Evolutionary conservation across 2,888 invertebrate species (phyloP).

Genomic region (Aleiodes alternator): DNA sequence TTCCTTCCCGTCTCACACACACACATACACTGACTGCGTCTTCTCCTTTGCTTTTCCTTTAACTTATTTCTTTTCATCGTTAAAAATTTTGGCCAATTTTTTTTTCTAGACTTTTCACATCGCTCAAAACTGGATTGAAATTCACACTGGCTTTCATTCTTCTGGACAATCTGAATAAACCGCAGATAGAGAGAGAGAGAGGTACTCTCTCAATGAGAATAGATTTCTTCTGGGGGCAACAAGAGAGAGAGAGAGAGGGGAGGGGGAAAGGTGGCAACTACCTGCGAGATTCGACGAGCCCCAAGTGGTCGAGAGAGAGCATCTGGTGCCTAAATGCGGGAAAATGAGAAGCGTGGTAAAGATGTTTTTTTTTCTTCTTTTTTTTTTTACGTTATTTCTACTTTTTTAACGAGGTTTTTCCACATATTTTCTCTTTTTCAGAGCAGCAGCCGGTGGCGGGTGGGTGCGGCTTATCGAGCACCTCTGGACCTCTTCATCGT

Average conservation of each 20-base stretch:
- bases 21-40: conserved; percentile 12
- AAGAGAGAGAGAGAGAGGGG: too few species aligned
- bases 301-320: conserved; percentile 13
- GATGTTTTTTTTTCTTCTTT: conserved; percentile 9
- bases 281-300: not conserved
- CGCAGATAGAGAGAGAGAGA: not conserved
- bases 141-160: not conserved
- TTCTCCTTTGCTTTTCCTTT: not conserved
- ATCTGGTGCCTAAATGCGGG: conserved; percentile 25
- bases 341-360: conserved; percentile 31
- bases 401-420: not conserved
- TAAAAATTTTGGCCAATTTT: not conserved
- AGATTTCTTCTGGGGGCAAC: not conserved
- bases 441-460: not conserved
- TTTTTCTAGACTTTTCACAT: not conserved
- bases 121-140: conserved; percentile 8
- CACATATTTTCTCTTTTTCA: conserved; percentile 4
- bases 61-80: conserved; percentile 1
- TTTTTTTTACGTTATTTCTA: too few species aligned
- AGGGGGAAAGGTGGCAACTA: not conserved
- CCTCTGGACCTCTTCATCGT: not conserved
- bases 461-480: too few species aligned
- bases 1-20: conserved; percentile 48
- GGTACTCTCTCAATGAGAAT: conserved; percentile 7
- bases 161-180: conserved; percentile 15